Evolutionary conservation across 1,140 invertebrate species (phyloP).

Genomic region (Neodiprion lecontei): DNA sequence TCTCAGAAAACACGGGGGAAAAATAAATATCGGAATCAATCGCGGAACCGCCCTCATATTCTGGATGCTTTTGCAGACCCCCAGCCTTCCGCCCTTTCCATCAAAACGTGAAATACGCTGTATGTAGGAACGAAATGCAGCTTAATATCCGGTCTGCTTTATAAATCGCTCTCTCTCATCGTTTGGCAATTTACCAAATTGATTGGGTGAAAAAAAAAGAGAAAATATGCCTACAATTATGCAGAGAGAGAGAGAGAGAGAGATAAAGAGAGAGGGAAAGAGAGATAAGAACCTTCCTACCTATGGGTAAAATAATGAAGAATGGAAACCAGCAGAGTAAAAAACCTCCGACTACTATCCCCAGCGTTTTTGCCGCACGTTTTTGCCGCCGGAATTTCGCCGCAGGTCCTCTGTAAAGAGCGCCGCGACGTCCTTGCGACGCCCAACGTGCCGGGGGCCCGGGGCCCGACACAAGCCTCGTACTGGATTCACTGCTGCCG

Average conservation of each 20-base stretch:
- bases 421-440: slow-evolving; percentile 7
- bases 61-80: not conserved
- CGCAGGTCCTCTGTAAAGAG: slow-evolving; percentile 28
- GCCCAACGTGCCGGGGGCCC: slow-evolving; percentile 6
- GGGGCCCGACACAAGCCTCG: not conserved
- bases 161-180: not conserved
- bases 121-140: not conserved
- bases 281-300: slow-evolving; percentile 50
- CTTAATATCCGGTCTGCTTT: not conserved
- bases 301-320: slow-evolving; percentile 70
- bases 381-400: slow-evolving; percentile 68
- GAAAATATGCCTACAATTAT: too few relatives aligned
- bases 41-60: not conserved
- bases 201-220: too few relatives aligned
- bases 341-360: slow-evolving; percentile 71
- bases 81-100: not conserved
- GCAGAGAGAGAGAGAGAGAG: too few relatives aligned
- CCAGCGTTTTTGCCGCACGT: slow-evolving; percentile 72
- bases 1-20: not conserved
- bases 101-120: not conserved
- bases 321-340: slow-evolving; percentile 79
- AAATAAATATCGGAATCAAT: not conserved
- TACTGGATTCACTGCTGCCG: slow-evolving; percentile 1
- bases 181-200: too few relatives aligned
- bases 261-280: not conserved